A percentile compares a stretch with the other conserved stretches of the same genome.
Conservation (phyloP, 2,797 vertebrate species). For the Momotus momota region DNA sequence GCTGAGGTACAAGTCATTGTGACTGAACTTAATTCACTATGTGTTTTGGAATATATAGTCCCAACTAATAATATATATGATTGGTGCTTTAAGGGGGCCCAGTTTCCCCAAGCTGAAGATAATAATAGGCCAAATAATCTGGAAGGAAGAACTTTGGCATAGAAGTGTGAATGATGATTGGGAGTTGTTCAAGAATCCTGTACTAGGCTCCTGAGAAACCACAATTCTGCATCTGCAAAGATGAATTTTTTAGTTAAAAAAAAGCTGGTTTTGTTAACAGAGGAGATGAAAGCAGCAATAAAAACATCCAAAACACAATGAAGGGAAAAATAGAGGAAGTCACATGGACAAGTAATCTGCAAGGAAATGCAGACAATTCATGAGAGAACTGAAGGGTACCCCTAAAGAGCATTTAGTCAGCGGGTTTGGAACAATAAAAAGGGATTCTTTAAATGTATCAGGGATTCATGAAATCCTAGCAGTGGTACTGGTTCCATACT, state of each 20-base stretch:
- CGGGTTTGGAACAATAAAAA: background rate
- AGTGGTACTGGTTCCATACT: background rate
- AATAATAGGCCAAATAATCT: background rate
- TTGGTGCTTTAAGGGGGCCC: background rate
- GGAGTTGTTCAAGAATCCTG: background rate
- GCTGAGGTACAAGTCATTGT: background rate
- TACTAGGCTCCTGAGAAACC: background rate
- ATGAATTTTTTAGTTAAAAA: background rate
- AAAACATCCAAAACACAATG: background rate
- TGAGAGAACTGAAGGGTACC: background rate
- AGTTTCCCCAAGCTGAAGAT: background rate
- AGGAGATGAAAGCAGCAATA: background rate
- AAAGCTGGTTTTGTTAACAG: background rate
- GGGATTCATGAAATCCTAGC: background rate
- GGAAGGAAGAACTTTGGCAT: background rate
- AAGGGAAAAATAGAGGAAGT: background rate
- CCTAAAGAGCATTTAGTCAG: background rate
- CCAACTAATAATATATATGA: background rate
- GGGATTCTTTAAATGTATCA: background rate
- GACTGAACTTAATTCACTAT: background rate
- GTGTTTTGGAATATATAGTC: background rate
- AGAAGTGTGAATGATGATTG: background rate
- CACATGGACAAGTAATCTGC: background rate
- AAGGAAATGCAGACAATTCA: background rate
- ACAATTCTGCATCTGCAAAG: background rate